Percentiles rank a stretch among this genome's conserved stretches.
phyloP scores from a whole-genome alignment of 1,140 invertebrate species.

The Drosophila azteca region DNA sequence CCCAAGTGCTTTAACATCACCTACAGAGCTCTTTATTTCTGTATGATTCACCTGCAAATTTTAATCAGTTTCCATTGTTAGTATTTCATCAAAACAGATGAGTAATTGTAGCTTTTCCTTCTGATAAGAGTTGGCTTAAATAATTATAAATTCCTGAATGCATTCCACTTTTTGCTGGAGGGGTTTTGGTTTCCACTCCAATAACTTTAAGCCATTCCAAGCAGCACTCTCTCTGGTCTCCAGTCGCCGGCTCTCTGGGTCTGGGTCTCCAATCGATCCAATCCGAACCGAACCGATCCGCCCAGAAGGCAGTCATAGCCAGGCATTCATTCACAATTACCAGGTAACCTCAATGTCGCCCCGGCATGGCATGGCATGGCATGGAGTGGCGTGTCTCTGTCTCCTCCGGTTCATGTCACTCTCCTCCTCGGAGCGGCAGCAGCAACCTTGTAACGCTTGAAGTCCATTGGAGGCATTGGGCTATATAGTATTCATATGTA shows the following conservation, averaged over 20 bases:
- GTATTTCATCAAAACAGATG: slow-evolving; percentile 2
- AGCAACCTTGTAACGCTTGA: slow-evolving; percentile 54
- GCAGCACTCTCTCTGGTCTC: too few species aligned
- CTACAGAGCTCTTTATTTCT: too few species aligned
- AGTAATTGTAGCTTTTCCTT: slow-evolving; percentile 9
- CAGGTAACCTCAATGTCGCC: slow-evolving; percentile 43
- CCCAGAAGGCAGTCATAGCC: slow-evolving; percentile 33
- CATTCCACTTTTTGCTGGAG: not conserved
- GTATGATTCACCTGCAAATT: slow-evolving; percentile 22
- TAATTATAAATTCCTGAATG: not conserved
- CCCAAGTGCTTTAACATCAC: too few species aligned
- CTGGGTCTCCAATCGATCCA: slow-evolving; percentile 4
- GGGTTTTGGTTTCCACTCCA: slow-evolving; percentile 35
- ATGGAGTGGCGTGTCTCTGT: slow-evolving; percentile 15
- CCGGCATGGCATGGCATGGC: slow-evolving; percentile 23
- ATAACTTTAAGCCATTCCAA: slow-evolving; percentile 35
- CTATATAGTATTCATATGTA: not conserved
- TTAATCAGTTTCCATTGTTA: slow-evolving; percentile 25
- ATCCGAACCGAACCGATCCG: slow-evolving; percentile 35
- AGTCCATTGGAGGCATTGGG: slow-evolving; percentile 24
- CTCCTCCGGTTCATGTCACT: slow-evolving; percentile 44
- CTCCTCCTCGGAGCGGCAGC: slow-evolving; percentile 6
- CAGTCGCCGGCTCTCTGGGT: not conserved
- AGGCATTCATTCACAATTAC: slow-evolving; percentile 34
- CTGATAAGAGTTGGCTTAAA: slow-evolving; percentile 9